Percentiles rank a stretch among this genome's conserved stretches.
These are phyloP conservation scores for Drosophila arizonae DNA, from an alignment of 1,140 invertebrate genomes.

Conservation along the genomic window DNA sequence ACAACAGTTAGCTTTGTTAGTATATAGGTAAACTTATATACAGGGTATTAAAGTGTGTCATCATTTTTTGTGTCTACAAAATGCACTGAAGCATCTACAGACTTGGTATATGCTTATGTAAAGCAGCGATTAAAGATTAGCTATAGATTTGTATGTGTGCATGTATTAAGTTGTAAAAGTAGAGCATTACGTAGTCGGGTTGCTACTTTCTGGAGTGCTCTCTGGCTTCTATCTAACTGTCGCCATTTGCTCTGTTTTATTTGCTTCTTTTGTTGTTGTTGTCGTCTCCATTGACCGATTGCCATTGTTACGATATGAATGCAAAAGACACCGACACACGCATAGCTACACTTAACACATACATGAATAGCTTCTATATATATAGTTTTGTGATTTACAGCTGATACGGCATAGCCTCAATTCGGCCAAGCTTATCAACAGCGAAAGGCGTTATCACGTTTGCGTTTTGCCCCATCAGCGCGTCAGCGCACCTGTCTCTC, in stretches of 20 bases:
- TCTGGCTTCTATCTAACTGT: neutral
- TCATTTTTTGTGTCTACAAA: no score
- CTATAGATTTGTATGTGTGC: no score
- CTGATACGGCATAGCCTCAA: slow-evolving; percentile 30
- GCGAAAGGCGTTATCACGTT: slow-evolving; percentile 30
- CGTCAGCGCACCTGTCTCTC: slow-evolving; percentile 13
- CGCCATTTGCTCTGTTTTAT: neutral
- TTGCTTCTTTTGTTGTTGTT: neutral
- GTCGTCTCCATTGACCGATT: slow-evolving; percentile 20
- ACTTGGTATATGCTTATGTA: no score
- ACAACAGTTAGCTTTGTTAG: neutral
- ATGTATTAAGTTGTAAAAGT: no score
- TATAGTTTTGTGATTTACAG: slow-evolving; percentile 37
- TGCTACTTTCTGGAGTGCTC: neutral
- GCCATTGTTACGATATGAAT: slow-evolving; percentile 15
- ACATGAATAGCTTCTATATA: slow-evolving; percentile 1
- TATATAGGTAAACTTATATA: neutral
- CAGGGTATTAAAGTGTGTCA: neutral
- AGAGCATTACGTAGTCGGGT: neutral
- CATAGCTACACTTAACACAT: neutral
- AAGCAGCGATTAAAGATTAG: no score
- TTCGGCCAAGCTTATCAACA: slow-evolving; percentile 37
- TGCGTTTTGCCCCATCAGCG: slow-evolving; percentile 12
- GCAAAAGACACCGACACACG: neutral
- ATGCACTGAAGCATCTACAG: no score